Evolutionary conservation across 2,797 vertebrate genomes (phyloP), one percentile per base, ranked within the genome.

Genomic region (Sebastes miniatus): DNA sequence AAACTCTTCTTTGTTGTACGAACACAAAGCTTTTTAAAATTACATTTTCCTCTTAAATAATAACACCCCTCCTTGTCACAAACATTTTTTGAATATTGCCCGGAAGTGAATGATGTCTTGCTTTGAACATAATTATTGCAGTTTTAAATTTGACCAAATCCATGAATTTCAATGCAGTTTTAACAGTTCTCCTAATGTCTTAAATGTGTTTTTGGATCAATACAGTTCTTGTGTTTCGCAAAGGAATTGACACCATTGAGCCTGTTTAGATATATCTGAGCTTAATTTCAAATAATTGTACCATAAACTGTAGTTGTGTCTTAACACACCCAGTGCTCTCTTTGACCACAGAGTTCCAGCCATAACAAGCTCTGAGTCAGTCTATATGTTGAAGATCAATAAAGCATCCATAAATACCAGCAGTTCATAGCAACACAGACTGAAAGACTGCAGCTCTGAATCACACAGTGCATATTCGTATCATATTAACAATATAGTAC

Each of bases 341-440:
- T 78, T 78, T 54, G 59, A 78, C 80, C 36, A 29, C 65, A 69
- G 78, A 77, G 56, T n/a, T 73, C 22, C 56, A 85, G 77, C 34
- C 63, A 87, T 71, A 83, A 71, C 71, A 77, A 75, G 47, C 39
- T 68, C 43, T 69, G 56, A 78, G 65, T 85, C 70, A 64, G 18
- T 32, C 29, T 74, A 32, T 73, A n/a, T 83, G 52, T 54, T 79
- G 69, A 76, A 69, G 76, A 81, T 87, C 82, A 87, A 79, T 87
- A 83, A 75, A 43, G 9, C 11, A 13, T 32, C 73, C 78, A 85
- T 85, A 89, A 86, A 89, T 79, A 72, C 47, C 81, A 77, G 50
- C 79, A 65, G 31, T 64, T 80, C 67, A 74, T 11, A 81, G 75
- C 58, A 86, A 73, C 61, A 69, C 52, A 75, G 36, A 68, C 69